These are phyloP conservation scores for Lysandra bellargus DNA, from an alignment of 2,888 invertebrate genomes.

Conservation along the genomic window DNA sequence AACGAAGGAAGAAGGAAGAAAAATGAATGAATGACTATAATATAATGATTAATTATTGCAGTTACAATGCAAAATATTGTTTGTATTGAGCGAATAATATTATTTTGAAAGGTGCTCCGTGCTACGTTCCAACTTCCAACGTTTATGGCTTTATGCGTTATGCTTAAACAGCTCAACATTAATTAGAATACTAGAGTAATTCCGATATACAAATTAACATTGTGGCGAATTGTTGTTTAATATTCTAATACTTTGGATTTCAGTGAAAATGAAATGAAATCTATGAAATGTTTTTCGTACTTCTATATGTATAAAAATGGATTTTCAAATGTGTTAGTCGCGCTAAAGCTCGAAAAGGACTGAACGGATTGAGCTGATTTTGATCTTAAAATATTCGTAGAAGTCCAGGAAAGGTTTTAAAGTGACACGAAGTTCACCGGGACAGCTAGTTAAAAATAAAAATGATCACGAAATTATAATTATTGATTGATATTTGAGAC, in stretches of 20 bases:
- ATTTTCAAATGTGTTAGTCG: too few relatives aligned
- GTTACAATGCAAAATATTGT: too few relatives aligned
- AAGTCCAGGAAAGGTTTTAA: too few relatives aligned
- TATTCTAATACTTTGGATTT: not conserved
- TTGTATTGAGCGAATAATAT: not conserved
- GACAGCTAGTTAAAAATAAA: not conserved
- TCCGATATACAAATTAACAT: constrained; percentile 26
- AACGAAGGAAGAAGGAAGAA: too few relatives aligned
- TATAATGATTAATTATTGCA: too few relatives aligned
- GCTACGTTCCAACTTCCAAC: not conserved
- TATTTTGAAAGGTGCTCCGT: not conserved
- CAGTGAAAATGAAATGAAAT: constrained; percentile 1
- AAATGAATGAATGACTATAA: too few relatives aligned
- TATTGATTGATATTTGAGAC: not conserved
- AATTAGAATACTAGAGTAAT: constrained; percentile 30
- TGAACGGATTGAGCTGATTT: too few relatives aligned
- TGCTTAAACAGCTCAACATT: not conserved
- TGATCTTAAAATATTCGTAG: too few relatives aligned
- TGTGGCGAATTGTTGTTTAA: constrained; percentile 28
- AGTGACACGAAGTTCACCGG: too few relatives aligned
- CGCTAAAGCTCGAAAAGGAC: too few relatives aligned
- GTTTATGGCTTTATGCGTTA: not conserved
- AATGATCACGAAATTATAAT: not conserved
- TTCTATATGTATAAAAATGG: too few relatives aligned
- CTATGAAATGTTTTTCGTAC: too few relatives aligned